Percentiles rank a stretch among this genome's conserved stretches.
These are phyloP conservation scores for Pelvicachromis taeniatus DNA, from an alignment of 2,113 vertebrate genomes.

Conservation along the genomic window DNA sequence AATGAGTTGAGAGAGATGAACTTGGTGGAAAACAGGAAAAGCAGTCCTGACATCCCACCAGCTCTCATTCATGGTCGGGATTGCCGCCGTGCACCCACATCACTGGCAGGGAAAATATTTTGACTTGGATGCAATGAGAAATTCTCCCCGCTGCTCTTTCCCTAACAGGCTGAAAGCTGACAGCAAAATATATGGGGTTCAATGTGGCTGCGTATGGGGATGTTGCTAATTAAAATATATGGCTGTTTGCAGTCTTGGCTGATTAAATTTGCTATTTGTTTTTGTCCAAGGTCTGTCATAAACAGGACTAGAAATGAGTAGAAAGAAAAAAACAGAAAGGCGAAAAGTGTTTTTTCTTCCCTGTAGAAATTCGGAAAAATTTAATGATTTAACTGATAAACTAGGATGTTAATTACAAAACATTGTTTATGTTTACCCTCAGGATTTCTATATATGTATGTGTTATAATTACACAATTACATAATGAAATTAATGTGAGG, in stretches of 20 bases:
- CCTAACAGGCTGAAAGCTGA: not conserved
- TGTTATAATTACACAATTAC: not conserved
- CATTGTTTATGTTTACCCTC: not conserved
- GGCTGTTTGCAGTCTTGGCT: not conserved
- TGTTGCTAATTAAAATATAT: constrained; percentile 11
- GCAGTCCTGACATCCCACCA: not conserved
- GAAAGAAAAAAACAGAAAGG: not conserved
- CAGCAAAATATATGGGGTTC: not conserved
- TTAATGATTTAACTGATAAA: not conserved
- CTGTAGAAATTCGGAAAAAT: not conserved
- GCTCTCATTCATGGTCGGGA: not conserved
- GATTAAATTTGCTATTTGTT: not conserved
- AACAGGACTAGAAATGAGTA: not conserved
- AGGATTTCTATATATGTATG: not conserved
- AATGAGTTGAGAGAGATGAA: not conserved
- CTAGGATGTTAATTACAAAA: not conserved
- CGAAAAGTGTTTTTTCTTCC: not conserved
- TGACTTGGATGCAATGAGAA: constrained; percentile 5
- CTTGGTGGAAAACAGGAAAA: not conserved
- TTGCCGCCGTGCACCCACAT: not conserved
- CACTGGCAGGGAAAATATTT: not conserved
- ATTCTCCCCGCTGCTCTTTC: not conserved
- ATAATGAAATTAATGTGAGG: not conserved
- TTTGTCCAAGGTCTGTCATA: not conserved
- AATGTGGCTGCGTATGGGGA: not conserved